Conservation (phyloP, 2,797 vertebrate genomes). For the Ciconia nigra region DNA sequence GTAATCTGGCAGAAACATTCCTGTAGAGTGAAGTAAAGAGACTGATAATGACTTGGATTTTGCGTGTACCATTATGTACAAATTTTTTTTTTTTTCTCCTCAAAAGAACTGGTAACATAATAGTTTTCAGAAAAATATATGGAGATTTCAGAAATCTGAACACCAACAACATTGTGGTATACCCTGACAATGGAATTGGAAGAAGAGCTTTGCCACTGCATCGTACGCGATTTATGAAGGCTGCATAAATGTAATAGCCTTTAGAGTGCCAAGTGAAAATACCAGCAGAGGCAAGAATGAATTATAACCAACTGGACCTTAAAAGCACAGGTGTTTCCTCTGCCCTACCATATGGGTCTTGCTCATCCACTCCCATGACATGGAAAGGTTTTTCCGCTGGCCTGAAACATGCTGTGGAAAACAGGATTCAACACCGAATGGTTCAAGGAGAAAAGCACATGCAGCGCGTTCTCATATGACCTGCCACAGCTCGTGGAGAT, state of each 20-base stretch:
- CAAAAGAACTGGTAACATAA: neutral
- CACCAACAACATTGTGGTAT: accelerated
- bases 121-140: neutral
- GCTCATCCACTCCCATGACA: neutral
- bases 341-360: neutral
- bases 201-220: neutral
- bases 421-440: neutral
- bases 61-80: neutral
- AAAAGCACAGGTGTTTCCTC: slow-evolving; percentile 6
- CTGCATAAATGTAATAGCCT: neutral
- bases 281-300: neutral
- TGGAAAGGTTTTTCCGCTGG: neutral
- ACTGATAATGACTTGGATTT: neutral
- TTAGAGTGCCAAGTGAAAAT: neutral
- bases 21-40: neutral
- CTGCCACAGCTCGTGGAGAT: slow-evolving; percentile 8
- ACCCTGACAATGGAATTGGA: neutral
- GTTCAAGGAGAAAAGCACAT: neutral
- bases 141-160: neutral
- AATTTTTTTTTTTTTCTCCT: no score
- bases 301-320: neutral
- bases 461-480: neutral
- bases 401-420: neutral
- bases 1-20: neutral
- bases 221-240: accelerated